These are phyloP conservation scores for Choristoneura rosaceana DNA, from an alignment of 2,888 invertebrate genomes.

Conservation along the genomic window DNA sequence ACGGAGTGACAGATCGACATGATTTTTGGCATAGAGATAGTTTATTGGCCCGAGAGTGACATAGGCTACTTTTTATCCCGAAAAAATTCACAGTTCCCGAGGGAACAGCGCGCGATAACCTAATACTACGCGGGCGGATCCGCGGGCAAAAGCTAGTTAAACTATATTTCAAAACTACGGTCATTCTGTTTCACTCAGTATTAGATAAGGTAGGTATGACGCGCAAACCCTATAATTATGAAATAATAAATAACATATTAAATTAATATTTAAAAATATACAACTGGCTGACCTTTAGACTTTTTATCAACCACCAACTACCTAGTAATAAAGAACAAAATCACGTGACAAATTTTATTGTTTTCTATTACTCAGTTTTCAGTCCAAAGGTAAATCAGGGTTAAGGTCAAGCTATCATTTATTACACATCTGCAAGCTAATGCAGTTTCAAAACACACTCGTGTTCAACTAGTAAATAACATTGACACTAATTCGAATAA, in stretches of 20 bases:
- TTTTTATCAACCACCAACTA: not conserved
- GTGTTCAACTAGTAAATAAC: not conserved
- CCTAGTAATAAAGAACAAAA: not conserved
- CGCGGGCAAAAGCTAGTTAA: too few relatives aligned
- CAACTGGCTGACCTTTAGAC: not conserved
- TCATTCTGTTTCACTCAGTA: too few relatives aligned
- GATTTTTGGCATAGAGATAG: too few relatives aligned
- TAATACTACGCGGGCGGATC: too few relatives aligned
- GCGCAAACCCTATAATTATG: too few relatives aligned
- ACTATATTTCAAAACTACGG: too few relatives aligned
- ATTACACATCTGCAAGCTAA: constrained; percentile 17
- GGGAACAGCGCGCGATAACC: too few relatives aligned
- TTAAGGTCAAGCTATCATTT: constrained; percentile 12
- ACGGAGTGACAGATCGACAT: too few relatives aligned
- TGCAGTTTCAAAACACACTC: not conserved
- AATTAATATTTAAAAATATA: not conserved
- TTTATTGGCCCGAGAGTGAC: too few relatives aligned
- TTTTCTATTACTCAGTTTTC: constrained; percentile 14
- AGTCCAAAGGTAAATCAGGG: constrained; percentile 25
- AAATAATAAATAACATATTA: not conserved
- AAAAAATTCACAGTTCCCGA: too few relatives aligned
- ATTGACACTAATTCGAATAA: not conserved
- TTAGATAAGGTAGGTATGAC: too few relatives aligned
- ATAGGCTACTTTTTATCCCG: too few relatives aligned
- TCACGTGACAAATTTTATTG: constrained; percentile 2